Conservation (phyloP, 2,797 vertebrate genomes). For the Melanotaenia maccullochi region DNA sequence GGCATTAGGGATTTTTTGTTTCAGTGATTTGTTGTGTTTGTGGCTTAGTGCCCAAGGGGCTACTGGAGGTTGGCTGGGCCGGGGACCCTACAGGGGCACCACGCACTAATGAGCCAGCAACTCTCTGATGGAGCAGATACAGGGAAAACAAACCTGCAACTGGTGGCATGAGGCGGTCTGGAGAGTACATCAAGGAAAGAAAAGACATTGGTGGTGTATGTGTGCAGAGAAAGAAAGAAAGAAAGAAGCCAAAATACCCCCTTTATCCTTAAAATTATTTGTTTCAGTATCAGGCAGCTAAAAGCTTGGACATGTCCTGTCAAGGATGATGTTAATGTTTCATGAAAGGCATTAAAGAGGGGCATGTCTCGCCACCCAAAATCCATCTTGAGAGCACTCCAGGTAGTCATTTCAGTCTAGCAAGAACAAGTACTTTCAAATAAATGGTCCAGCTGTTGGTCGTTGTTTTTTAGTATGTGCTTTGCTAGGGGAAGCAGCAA, state of each 20-base stretch:
- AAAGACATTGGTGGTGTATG: constrained; percentile 42
- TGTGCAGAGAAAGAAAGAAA: constrained; percentile 5
- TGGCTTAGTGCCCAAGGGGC: constrained; percentile 55
- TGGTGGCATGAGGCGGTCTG: constrained; percentile 62
- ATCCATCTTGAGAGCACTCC: neutral
- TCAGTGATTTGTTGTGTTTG: constrained; percentile 80
- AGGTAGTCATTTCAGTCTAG: neutral
- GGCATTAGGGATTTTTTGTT: constrained; percentile 82
- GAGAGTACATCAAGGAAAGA: constrained; percentile 53
- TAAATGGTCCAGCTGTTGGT: neutral
- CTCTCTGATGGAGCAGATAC: constrained; percentile 75
- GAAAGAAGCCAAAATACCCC: neutral
- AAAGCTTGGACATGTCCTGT: neutral
- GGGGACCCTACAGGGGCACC: constrained; percentile 65
- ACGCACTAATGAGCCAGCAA: constrained; percentile 74
- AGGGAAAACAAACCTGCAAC: constrained; percentile 72
- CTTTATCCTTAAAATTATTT: neutral
- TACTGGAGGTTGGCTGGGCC: constrained; percentile 61
- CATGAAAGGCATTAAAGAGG: neutral
- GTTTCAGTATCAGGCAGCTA: neutral
- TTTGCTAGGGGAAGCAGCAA: neutral
- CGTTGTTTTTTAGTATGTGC: neutral
- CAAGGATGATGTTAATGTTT: neutral
- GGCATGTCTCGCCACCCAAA: neutral
- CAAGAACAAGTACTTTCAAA: neutral